phyloP scores from a whole-genome alignment of 2,888 invertebrate genomes.

The Agonopterix alstromeriana region DNA sequence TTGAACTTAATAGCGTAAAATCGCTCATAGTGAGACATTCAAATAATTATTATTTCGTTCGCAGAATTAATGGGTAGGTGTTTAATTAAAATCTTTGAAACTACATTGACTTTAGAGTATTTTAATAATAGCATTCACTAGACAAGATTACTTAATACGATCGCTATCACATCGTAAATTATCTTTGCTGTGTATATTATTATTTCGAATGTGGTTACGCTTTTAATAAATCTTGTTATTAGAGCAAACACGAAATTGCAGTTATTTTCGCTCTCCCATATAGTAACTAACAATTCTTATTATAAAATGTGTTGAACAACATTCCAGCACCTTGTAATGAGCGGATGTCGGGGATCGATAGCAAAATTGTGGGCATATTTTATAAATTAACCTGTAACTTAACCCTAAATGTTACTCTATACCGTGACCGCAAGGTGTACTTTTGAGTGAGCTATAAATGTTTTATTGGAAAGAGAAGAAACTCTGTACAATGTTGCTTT shows the following conservation, averaged over 20 bases:
- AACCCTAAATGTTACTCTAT: constrained; percentile 23
- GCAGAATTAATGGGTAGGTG: constrained; percentile 15
- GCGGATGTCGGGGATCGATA: constrained; percentile 70
- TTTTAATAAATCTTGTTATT: constrained; percentile 7
- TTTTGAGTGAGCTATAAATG: constrained; percentile 20
- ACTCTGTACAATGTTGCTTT: constrained; percentile 40
- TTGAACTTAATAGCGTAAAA: constrained; percentile 38
- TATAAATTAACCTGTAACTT: constrained; percentile 35
- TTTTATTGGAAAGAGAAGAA: constrained; percentile 32
- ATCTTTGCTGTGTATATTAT: constrained; percentile 1
- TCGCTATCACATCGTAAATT: constrained; percentile 2
- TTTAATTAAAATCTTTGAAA: constrained; percentile 8
- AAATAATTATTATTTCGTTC: constrained; percentile 23
- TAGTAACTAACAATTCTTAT: constrained; percentile 46
- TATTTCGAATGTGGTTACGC: background rate
- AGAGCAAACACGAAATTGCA: constrained; percentile 15
- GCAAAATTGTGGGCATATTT: constrained; percentile 65
- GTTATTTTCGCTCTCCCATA: constrained; percentile 40
- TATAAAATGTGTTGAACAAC: constrained; percentile 63
- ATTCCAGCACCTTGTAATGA: constrained; percentile 70
- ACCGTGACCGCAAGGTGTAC: constrained; percentile 24
- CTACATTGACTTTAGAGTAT: background rate
- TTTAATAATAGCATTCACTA: too few species aligned
- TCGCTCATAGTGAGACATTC: constrained; percentile 20
- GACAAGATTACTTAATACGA: too few species aligned